A percentile compares a stretch with the other conserved stretches of the same genome.
Evolutionary conservation across 2,797 vertebrate species (phyloP).

Genomic region (Eidolon dupreanum): DNA sequence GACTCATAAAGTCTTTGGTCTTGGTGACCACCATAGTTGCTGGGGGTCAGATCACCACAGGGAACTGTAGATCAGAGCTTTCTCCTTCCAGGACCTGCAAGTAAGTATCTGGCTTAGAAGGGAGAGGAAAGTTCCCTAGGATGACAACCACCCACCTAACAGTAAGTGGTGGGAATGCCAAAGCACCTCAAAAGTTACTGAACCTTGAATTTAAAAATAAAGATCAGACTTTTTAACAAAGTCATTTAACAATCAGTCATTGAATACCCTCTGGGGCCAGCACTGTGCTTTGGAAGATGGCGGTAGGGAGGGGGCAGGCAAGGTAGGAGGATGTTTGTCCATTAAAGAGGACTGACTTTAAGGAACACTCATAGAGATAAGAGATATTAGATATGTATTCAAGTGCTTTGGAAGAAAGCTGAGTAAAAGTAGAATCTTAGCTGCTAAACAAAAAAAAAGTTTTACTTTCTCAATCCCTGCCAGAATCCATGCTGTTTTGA

Average conservation of each 20-base stretch:
- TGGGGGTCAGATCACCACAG: background rate
- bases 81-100: background rate
- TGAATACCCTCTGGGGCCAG: background rate
- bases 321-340: background rate
- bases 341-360: background rate
- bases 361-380: background rate
- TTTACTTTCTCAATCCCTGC: conserved; percentile 67
- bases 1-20: background rate
- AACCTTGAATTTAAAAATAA: conserved; percentile 32
- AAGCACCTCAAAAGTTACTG: background rate
- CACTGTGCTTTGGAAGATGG: background rate
- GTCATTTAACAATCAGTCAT: background rate
- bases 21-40: background rate
- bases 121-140: background rate
- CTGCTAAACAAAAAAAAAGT: background rate
- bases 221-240: background rate
- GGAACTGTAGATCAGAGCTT: background rate
- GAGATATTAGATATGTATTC: background rate
- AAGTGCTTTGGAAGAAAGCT: background rate
- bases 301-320: rapidly evolving
- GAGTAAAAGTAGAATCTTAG: conserved; percentile 11
- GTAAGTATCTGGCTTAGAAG: background rate
- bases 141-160: background rate
- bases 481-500: conserved; percentile 59
- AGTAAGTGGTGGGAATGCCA: background rate